Evolutionary conservation across 2,797 vertebrate genomes (phyloP), one percentile per base, ranked within the genome.

Genomic region (Champsocephalus gunnari): DNA sequence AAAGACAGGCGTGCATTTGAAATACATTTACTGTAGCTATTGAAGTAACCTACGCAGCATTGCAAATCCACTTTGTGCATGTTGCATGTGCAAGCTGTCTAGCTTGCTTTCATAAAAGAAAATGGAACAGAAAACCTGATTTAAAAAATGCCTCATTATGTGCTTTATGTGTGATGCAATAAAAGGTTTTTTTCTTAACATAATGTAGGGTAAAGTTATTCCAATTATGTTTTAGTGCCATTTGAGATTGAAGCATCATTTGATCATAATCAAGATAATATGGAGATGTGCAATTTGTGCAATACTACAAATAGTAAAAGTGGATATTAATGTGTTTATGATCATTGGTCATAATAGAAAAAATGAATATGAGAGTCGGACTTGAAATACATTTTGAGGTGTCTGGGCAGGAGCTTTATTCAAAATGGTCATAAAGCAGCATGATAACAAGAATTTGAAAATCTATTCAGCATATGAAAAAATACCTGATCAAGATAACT

Each of bases 291-390:
- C 3, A 28, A 28, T 28, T 28, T 28, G 24, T 28, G 28, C 4
- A 28, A 57, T 43, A 54, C 11, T 32, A 10, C 28, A 12, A 43
- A 70, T 16, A 24, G 7, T 38, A 9, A 11, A 32, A 47, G 1
- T 32, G 24, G 16, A 14, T 41, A 41, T 65, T 16, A 21, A 41
- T 41, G 12, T 12, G 34, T 5, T 54, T 14, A 48, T 45, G 65
- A 61, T 58, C 6, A 21, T 3, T 60, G 21, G 11, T 61, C 32
- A 45, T 57, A n/a, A 73, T 65, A 43, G 38, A 65, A 66, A 67
- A n/a, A 16, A 21, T 24, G 21, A 62, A 60, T 54, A 57, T 41
- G 12, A 55, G 13, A 54, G 14, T 12, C 38, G 51, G 12, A 49
- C 17, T 56, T 56, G 8, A 19, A 4, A 2, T 34, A 32, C 3